A percentile compares a stretch with the other conserved stretches of the same genome.
phyloP scores from a whole-genome alignment of 2,113 vertebrate species.

The Rhea americana region DNA sequence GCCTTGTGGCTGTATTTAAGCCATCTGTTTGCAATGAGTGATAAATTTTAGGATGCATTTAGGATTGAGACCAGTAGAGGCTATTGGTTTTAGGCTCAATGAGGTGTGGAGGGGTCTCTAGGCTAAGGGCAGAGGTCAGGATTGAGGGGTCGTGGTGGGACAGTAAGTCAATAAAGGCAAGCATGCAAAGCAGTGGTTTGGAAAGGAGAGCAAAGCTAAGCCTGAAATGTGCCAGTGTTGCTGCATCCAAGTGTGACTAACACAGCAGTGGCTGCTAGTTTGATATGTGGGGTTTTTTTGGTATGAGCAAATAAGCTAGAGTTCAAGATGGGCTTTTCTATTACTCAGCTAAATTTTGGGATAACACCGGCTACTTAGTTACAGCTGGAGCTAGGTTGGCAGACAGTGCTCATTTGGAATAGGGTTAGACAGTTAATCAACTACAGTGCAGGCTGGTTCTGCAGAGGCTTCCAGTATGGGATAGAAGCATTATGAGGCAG shows the following conservation, averaged over 20 bases:
- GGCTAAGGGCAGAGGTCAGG: neutral
- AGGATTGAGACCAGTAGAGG: neutral
- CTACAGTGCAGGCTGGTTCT: neutral
- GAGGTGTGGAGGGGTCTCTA: neutral
- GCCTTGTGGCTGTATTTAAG: neutral
- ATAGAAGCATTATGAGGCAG: neutral
- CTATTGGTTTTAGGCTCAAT: neutral
- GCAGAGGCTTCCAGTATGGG: neutral
- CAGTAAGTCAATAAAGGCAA: neutral
- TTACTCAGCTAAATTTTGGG: neutral
- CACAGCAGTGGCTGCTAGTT: neutral
- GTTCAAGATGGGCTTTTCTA: neutral
- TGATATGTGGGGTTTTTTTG: neutral
- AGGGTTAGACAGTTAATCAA: neutral
- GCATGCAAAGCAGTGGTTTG: neutral
- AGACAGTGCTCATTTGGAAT: neutral
- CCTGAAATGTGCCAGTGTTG: fast-evolving
- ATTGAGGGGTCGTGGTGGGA: neutral
- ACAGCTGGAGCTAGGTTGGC: neutral
- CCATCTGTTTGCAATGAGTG: neutral
- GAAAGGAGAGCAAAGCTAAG: neutral
- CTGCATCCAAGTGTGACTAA: neutral
- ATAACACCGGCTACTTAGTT: neutral
- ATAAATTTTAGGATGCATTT: neutral
- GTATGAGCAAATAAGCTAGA: neutral